Conservation (phyloP, 2,797 vertebrate species). For the Enteromius unitaeniatus region DNA sequence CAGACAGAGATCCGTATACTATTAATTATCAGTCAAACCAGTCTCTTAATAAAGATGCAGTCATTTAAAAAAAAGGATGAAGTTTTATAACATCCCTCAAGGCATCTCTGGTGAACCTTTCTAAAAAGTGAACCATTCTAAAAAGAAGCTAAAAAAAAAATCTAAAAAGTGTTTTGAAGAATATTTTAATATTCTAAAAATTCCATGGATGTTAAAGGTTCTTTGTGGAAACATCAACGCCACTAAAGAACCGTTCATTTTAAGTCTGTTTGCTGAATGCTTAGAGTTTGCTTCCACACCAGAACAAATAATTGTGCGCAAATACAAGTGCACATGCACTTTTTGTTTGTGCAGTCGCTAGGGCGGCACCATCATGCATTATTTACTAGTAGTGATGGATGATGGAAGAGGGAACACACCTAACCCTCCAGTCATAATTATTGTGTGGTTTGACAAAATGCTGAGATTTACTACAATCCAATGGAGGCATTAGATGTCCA, state of each 20-base stretch:
- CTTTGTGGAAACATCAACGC: not conserved
- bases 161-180: not conserved
- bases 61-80: not conserved
- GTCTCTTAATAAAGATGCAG: not conserved
- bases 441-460: slow-evolving; percentile 19
- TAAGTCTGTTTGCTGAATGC: not conserved
- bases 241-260: not conserved
- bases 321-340: not conserved
- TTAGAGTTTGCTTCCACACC: not conserved
- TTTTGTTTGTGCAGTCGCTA: not conserved
- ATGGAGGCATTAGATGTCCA: not conserved
- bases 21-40: slow-evolving; percentile 5
- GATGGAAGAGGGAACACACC: slow-evolving; percentile 20
- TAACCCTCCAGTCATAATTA: slow-evolving; percentile 18
- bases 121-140: not conserved
- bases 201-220: not conserved
- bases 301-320: slow-evolving; percentile 5
- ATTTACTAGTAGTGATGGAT: slow-evolving; percentile 53
- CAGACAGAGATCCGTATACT: slow-evolving; percentile 1
- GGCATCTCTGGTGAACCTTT: not conserved
- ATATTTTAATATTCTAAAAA: not conserved
- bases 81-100: not conserved
- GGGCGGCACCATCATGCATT: slow-evolving; percentile 40
- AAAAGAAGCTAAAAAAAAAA: not conserved
- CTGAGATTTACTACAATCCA: slow-evolving; percentile 37